A percentile compares a stretch with the other conserved stretches of the same genome.
Evolutionary conservation across 2,797 vertebrate species (phyloP).

Genomic region (Holocentrus rufus): DNA sequence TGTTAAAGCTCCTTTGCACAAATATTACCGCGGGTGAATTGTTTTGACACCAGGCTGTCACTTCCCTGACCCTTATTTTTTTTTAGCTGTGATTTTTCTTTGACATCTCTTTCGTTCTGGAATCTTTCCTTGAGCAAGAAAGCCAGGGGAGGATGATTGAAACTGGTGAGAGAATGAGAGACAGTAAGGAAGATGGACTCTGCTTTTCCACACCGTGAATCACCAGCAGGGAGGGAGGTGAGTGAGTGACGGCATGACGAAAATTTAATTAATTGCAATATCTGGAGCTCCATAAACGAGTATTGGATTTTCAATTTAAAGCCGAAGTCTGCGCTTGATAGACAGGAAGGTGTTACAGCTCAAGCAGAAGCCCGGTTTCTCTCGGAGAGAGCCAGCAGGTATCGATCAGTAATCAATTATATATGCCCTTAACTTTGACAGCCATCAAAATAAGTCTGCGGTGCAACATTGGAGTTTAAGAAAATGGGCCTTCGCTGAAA

Average conservation of each 20-base stretch:
- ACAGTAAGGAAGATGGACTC: constrained; percentile 67
- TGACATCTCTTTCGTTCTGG: constrained; percentile 67
- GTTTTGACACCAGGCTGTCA: constrained; percentile 76
- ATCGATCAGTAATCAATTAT: constrained; percentile 65
- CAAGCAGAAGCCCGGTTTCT: constrained; percentile 32
- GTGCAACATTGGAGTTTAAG: constrained; percentile 25
- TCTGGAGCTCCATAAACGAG: constrained; percentile 64
- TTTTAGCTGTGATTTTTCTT: constrained; percentile 21
- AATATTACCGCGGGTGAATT: constrained; percentile 68
- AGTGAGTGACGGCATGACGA: constrained; percentile 55
- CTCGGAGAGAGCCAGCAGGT: constrained; percentile 38
- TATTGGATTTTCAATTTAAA: constrained; percentile 73
- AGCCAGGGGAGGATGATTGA: constrained; percentile 38
- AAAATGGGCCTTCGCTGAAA: constrained; percentile 4
- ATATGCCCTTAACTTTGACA: constrained; percentile 63
- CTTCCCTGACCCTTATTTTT: constrained; percentile 44
- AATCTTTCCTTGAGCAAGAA: constrained; percentile 37
- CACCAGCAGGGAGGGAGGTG: constrained; percentile 39
- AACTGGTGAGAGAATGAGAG: constrained; percentile 36
- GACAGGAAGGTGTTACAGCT: constrained; percentile 49
- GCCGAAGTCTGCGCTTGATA: constrained; percentile 46
- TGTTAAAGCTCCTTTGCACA: constrained; percentile 71
- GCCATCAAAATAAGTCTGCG: constrained; percentile 57
- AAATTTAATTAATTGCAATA: constrained; percentile 73
- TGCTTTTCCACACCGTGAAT: constrained; percentile 54